Percentiles rank a stretch among this genome's conserved stretches.
phyloP scores from a whole-genome alignment of 1,140 invertebrate species.

The Gryllus bimaculatus region DNA sequence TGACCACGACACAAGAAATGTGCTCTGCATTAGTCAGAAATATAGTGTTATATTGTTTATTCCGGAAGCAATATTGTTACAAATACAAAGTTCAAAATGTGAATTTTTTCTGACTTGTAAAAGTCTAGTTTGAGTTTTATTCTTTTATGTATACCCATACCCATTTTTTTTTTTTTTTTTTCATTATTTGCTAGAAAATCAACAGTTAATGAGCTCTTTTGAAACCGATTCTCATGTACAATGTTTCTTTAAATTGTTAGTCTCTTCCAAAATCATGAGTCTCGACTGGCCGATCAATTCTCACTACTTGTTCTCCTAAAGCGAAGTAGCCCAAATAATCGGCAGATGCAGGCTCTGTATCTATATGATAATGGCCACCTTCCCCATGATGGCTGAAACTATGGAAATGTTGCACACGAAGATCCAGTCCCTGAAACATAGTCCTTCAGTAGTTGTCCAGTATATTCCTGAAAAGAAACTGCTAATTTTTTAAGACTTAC shows the following conservation, averaged over 20 bases:
- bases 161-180: not conserved
- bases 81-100: not conserved
- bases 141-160: not conserved
- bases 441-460: not conserved
- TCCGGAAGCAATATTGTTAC: not conserved
- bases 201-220: no score
- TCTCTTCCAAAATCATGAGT: conserved; percentile 47
- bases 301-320: conserved; percentile 59
- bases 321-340: conserved; percentile 84
- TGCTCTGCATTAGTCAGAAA: not conserved
- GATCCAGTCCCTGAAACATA: conserved; percentile 61
- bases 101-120: not conserved
- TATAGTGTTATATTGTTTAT: not conserved
- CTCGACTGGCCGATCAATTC: conserved; percentile 65
- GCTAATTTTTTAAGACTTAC: conserved; percentile 39
- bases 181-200: no score
- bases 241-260: conserved; percentile 29
- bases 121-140: no score
- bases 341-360: conserved; percentile 73
- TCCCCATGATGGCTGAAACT: conserved; percentile 77
- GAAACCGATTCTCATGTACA: not conserved
- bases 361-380: conserved; percentile 93
- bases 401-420: conserved; percentile 90
- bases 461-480: not conserved
- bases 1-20: not conserved